Base-by-base conservation (phyloP, 2,113 vertebrate species). In the Epinephelus cyanopodus region DNA sequence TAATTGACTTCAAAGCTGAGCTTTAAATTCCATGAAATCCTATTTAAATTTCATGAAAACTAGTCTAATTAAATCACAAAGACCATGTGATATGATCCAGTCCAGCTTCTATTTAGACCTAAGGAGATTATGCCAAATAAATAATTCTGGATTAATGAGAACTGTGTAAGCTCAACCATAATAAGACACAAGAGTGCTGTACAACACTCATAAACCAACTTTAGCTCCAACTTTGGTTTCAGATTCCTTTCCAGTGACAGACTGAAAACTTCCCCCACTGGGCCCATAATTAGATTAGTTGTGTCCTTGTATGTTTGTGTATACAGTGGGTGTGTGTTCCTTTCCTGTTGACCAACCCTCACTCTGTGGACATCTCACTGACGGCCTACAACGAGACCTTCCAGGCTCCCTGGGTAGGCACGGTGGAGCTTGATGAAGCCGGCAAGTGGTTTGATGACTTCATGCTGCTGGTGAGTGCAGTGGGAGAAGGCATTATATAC, bases 381-480 rank as follows among this genome's bases (percentile, higher is more conserved):
- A 95, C 94, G 1, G 93, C 94, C 27, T 92, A 92, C 87, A 92
- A 94, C 42, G 5, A 83, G 48, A 90, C 90, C 52, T 92, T 91
- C 86, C 94, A 95, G 89, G 88, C 92, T 52, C 92, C 94, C 29
- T 95, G 94, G 94, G 79, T 93, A 10, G 94, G 94, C 61, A 92
- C 75, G 5, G 85, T 95, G 86, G 81, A 93, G 74, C 85, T 89
- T 0, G 52, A 87, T 8, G 70, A 93, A 45, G 91, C 92, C 1
- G 93, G 93, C 13, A 93, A 93, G 72, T 95, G 92, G 93, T 92
- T 95, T 19, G 94, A 95, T 10, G 92, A 95, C 78, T 93, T 95
- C 88, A 89, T 95, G 91, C 74, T 95, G 57, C 81, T 95, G 93
- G 94, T 95, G 84, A 94, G 92, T 23, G 57, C 11, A 88, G 64